phyloP scores from a whole-genome alignment of 2,888 invertebrate species.

The Neuroscelio doddi region DNA sequence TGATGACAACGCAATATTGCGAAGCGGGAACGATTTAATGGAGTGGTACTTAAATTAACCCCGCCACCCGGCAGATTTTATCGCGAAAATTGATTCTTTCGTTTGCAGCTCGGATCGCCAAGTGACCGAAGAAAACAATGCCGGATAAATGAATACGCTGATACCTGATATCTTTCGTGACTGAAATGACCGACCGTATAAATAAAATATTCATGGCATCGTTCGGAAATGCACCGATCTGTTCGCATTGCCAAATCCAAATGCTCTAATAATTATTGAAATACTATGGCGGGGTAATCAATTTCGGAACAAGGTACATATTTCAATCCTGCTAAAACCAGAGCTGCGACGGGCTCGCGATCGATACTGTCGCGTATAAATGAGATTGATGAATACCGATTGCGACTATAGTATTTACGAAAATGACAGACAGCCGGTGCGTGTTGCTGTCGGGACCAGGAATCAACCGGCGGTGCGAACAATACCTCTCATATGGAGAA shows the following conservation, averaged over 20 bases:
- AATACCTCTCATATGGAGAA: constrained; percentile 1
- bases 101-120: background rate
- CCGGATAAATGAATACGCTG: no score
- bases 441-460: constrained; percentile 10
- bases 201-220: background rate
- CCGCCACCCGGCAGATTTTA: constrained; percentile 1
- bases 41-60: constrained; percentile 47
- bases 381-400: constrained; percentile 40
- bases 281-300: constrained; percentile 35
- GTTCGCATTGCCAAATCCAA: background rate
- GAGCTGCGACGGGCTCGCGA: background rate
- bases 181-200: constrained; percentile 2
- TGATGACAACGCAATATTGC: constrained; percentile 17
- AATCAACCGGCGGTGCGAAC: constrained; percentile 7
- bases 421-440: constrained; percentile 16
- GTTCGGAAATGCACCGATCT: background rate
- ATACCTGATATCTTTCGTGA: no score
- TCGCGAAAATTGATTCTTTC: constrained; percentile 5
- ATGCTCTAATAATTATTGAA: constrained; percentile 37
- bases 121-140: no score
- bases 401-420: constrained; percentile 34
- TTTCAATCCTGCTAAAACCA: constrained; percentile 5
- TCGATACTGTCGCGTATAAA: constrained; percentile 11
- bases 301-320: constrained; percentile 30
- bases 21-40: constrained; percentile 40